These are phyloP conservation scores for Cyaniris semiargus DNA, from an alignment of 2,888 invertebrate genomes.

Conservation along the genomic window DNA sequence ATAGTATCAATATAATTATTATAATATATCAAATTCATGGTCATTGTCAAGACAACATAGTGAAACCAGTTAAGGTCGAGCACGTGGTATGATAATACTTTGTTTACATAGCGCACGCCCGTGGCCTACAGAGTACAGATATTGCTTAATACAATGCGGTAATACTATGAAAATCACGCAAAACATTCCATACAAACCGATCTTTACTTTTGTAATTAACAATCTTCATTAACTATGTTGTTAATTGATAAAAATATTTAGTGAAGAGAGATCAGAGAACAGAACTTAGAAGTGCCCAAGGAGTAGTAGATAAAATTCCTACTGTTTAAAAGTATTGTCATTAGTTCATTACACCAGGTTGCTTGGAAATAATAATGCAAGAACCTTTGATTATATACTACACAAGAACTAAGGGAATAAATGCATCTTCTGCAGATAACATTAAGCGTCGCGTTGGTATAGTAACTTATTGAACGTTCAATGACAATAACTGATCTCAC, in stretches of 20 bases:
- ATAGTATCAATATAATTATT: conserved; percentile 14
- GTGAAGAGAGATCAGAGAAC: not conserved
- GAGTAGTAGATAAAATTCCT: not conserved
- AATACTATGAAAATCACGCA: not conserved
- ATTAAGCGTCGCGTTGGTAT: too few species aligned
- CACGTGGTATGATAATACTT: conserved; percentile 40
- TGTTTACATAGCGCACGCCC: conserved; percentile 36
- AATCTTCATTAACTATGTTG: not conserved
- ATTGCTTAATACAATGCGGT: conserved; percentile 14
- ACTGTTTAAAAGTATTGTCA: not conserved
- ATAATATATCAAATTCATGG: conserved; percentile 39
- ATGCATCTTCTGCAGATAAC: not conserved
- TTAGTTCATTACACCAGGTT: not conserved
- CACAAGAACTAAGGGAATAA: too few species aligned
- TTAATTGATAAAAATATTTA: too few species aligned
- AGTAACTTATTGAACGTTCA: not conserved
- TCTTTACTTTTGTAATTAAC: not conserved
- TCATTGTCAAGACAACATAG: conserved; percentile 41
- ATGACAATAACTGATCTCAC: not conserved
- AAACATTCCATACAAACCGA: not conserved
- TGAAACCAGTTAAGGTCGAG: conserved; percentile 38
- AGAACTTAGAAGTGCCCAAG: not conserved
- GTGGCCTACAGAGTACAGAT: conserved; percentile 19
- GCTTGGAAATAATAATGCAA: too few species aligned
- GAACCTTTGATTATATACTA: too few species aligned